Evolutionary conservation across 2,113 vertebrate genomes (phyloP), one percentile per base, ranked within the genome.

Genomic region (Ctenodactylus gundi): DNA sequence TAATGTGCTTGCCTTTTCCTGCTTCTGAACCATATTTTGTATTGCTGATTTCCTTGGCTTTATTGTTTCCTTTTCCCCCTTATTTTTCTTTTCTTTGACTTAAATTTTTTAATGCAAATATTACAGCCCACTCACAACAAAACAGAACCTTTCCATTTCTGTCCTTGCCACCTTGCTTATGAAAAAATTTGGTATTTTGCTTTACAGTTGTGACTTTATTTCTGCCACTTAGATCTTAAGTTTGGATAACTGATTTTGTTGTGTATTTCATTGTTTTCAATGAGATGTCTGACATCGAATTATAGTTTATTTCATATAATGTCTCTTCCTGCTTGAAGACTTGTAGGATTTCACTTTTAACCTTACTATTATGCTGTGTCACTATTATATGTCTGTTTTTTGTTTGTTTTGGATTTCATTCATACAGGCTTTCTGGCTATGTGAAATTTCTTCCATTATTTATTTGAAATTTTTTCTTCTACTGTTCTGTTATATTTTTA

Each of bases 21-120:
- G 57, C 36, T 88, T 94, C 53, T 89, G 53, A 77, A 25, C 53
- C 67, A 85, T 65, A 60, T 76, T 95, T 91, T 62, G 21, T 93
- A 20, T 94, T 91, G 11, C 62, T 49, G 41, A 7, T 89, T 34
- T 65, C 70, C n/a, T 73, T 60, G n/a, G 11, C 53, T 67, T 72
- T 68, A 9, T 85, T 85, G 44, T 18, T 88, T 67, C 27, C 64
- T 57, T 80, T 82, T 70, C 57, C 13, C 60, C 46, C 57, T 91
- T 34, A 73, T 53, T 53, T 53, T 53, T 53, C 17, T 53, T 53
- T 53, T 53, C 17, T 53, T 21, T 88, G 36, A 13, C 36, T 12
- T 88, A 41, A 55, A 83, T 10, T 76, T 67, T 88, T 51, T 83
- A 77, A 62, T 68, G 15, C 18, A 86, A 21, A 73, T 83, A 25